Conservation (phyloP, 2,888 invertebrate genomes). For the Lasioglossum marginatum region DNA sequence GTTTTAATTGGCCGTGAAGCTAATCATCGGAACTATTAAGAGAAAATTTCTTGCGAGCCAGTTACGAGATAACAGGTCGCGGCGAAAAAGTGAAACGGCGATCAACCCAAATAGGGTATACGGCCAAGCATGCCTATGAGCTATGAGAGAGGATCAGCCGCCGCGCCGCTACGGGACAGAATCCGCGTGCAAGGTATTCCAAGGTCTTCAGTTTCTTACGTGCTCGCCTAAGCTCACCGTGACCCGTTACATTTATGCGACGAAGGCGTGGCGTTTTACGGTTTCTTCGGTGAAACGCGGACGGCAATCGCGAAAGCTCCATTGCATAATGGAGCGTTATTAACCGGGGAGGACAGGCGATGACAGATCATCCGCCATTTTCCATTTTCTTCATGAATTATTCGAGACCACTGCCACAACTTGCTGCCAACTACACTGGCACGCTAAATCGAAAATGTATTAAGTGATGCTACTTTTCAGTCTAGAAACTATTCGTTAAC, state of each 20-base stretch:
- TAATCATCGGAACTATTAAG: background rate
- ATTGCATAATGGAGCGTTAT: slow-evolving; percentile 52
- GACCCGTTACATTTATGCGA: slow-evolving; percentile 57
- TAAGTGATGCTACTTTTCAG: too few species aligned
- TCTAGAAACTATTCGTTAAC: too few species aligned
- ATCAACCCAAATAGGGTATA: slow-evolving; percentile 45
- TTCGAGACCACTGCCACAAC: background rate
- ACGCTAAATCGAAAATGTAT: background rate
- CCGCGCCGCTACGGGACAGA: slow-evolving; percentile 11
- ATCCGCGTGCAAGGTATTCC: slow-evolving; percentile 53
- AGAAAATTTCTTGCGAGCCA: slow-evolving; percentile 13
- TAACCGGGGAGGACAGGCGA: background rate
- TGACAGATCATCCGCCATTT: background rate
- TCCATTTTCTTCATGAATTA: background rate
- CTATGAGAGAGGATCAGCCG: slow-evolving; percentile 29
- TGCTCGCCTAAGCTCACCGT: slow-evolving; percentile 58
- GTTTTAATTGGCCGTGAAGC: slow-evolving; percentile 18
- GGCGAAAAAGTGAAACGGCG: slow-evolving; percentile 2
- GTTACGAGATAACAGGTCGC: background rate
- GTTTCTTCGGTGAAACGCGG: slow-evolving; percentile 60
- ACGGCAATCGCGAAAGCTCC: slow-evolving; percentile 44
- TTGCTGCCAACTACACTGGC: background rate
- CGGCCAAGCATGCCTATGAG: background rate
- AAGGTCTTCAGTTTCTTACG: slow-evolving; percentile 62
- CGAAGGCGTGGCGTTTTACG: slow-evolving; percentile 66